Evolutionary conservation across 2,888 invertebrate genomes (phyloP).

Genomic region (Punctoribates punctum): DNA sequence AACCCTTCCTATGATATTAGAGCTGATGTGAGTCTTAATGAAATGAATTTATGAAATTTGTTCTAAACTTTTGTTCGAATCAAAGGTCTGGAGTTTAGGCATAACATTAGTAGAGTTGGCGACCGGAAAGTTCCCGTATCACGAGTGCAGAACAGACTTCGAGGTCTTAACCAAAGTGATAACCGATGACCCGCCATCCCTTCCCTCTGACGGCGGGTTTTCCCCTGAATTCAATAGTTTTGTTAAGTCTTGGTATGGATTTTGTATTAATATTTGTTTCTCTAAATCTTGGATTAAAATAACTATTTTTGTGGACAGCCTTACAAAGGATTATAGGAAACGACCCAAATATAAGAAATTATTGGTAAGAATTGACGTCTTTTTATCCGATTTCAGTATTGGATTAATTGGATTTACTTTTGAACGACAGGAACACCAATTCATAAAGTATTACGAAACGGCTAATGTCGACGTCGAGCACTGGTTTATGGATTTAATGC

Average conservation of each 20-base stretch:
- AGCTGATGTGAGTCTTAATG: constrained; percentile 70
- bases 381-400: background rate
- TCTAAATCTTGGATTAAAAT: background rate
- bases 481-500: constrained; percentile 66
- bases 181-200: constrained; percentile 77
- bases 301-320: constrained; percentile 60
- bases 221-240: constrained; percentile 82
- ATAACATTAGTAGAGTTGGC: constrained; percentile 94
- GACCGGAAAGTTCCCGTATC: constrained; percentile 86
- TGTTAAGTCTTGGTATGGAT: constrained; percentile 77
- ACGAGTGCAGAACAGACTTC: constrained; percentile 95
- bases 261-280: background rate
- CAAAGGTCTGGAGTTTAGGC: constrained; percentile 79
- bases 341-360: constrained; percentile 91
- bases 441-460: constrained; percentile 48
- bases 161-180: constrained; percentile 91
- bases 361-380: constrained; percentile 55
- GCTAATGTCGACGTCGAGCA: constrained; percentile 65
- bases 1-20: constrained; percentile 96
- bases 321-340: constrained; percentile 87
- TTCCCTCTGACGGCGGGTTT: constrained; percentile 74
- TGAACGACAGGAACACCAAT: constrained; percentile 28
- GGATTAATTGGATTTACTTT: background rate
- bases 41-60: background rate
- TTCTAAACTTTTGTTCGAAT: background rate